These are phyloP conservation scores for Drosophila stalkeri DNA, from an alignment of 2,888 invertebrate species.

Conservation along the genomic window DNA sequence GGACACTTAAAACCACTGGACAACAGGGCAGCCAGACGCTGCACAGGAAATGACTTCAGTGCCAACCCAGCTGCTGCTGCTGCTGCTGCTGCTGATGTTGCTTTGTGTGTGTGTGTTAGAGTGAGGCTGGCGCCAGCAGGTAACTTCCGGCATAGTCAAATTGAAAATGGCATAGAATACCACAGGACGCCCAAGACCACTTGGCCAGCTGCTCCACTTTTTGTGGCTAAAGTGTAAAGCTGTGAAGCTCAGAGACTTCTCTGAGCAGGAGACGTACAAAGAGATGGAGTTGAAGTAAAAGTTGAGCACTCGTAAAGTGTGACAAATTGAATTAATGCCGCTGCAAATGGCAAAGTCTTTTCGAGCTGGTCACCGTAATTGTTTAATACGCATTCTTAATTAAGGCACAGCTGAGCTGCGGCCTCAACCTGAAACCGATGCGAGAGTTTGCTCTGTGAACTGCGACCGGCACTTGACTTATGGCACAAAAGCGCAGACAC, in stretches of 20 bases:
- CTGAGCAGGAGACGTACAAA: constrained; percentile 8
- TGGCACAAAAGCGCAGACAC: constrained; percentile 76
- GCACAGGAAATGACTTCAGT: constrained; percentile 78
- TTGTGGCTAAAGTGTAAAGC: constrained; percentile 76
- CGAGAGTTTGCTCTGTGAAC: constrained; percentile 58
- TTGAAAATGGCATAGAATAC: constrained; percentile 71
- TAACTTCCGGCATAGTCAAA: constrained; percentile 81
- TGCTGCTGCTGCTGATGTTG: constrained; percentile 2
- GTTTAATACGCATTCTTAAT: constrained; percentile 79
- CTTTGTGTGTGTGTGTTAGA: constrained; percentile 34
- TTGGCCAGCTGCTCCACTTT: constrained; percentile 72
- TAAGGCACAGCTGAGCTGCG: constrained; percentile 30
- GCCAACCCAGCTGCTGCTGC: constrained; percentile 51
- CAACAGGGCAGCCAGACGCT: constrained; percentile 32
- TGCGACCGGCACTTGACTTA: constrained; percentile 77
- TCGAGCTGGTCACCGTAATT: constrained; percentile 72
- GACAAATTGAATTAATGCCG: constrained; percentile 81
- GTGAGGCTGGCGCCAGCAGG: constrained; percentile 76
- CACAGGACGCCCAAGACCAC: constrained; percentile 29
- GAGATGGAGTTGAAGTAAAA: constrained; percentile 29
- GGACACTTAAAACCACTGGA: constrained; percentile 66
- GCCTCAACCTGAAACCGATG: constrained; percentile 29
- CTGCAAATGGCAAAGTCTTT: constrained; percentile 70
- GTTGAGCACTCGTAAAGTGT: constrained; percentile 75
- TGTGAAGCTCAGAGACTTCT: constrained; percentile 39